Conservation (phyloP, 2,888 invertebrate species). For the Lasioglossum malachurum region DNA sequence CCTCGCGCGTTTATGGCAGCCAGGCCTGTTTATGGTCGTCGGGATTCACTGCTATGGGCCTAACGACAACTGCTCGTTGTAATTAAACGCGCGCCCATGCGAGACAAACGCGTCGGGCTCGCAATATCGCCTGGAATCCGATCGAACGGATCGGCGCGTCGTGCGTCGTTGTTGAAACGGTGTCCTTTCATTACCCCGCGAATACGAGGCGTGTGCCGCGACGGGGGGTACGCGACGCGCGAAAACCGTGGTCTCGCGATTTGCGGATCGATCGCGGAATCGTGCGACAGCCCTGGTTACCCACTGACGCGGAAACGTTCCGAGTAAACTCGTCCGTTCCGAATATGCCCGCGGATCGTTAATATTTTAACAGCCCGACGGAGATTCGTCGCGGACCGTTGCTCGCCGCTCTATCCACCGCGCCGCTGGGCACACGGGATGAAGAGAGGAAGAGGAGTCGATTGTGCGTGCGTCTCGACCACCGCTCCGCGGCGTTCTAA, state of each 20-base stretch:
- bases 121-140: neutral
- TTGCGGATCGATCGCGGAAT: conserved; percentile 10
- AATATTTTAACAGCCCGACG: conserved; percentile 1
- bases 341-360: neutral
- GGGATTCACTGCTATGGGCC: neutral
- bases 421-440: too few species aligned
- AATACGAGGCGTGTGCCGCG: neutral
- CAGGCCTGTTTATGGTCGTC: neutral
- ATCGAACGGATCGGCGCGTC: neutral
- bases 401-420: too few species aligned
- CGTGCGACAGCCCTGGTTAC: neutral
- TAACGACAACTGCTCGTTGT: neutral
- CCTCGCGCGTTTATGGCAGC: neutral
- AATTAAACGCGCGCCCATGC: neutral
- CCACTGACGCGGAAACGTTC: neutral
- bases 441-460: too few species aligned
- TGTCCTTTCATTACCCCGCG: neutral
- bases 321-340: conserved; percentile 3
- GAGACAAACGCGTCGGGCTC: neutral
- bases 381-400: neutral
- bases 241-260: neutral
- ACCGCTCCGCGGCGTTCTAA: neutral
- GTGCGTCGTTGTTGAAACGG: neutral
- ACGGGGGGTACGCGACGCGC: neutral
- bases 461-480: neutral